Percentiles rank a stretch among this genome's conserved stretches.
Evolutionary conservation across 2,113 vertebrate species (phyloP).

Genomic region (Glareola pratincola): DNA sequence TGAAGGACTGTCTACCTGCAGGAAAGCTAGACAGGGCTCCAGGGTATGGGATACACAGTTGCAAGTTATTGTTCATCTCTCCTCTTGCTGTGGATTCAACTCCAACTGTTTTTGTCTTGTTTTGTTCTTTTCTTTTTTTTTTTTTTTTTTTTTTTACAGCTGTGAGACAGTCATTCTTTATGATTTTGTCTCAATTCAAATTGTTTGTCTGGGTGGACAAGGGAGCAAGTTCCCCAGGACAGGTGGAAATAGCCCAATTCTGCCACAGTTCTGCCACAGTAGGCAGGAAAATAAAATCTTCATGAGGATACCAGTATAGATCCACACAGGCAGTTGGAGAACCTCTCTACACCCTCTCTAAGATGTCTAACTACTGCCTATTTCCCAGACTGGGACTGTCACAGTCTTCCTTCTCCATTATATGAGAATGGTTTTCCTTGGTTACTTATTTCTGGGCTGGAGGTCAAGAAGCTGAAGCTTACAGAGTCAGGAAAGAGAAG

Average conservation of each 20-base stretch:
- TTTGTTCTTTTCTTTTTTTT: not conserved
- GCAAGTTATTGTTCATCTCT: not conserved
- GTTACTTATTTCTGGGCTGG: not conserved
- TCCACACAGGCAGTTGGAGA: not conserved
- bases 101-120: not conserved
- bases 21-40: not conserved
- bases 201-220: not conserved
- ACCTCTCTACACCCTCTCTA: not conserved
- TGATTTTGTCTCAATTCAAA: rapidly evolving
- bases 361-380: not conserved
- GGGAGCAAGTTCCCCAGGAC: not conserved
- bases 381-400: not conserved
- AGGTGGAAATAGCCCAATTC: not conserved
- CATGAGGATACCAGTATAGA: too few species aligned
- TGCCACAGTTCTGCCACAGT: not conserved
- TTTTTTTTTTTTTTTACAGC: not conserved
- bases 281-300: not conserved
- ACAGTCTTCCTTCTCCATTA: not conserved
- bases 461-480: not conserved
- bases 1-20: not conserved
- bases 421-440: not conserved
- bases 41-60: rapidly evolving
- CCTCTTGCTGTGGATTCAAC: not conserved
- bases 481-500: not conserved
- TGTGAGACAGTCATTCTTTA: not conserved